Conservation (phyloP, 2,113 vertebrate genomes). For the Tringa solitaria region DNA sequence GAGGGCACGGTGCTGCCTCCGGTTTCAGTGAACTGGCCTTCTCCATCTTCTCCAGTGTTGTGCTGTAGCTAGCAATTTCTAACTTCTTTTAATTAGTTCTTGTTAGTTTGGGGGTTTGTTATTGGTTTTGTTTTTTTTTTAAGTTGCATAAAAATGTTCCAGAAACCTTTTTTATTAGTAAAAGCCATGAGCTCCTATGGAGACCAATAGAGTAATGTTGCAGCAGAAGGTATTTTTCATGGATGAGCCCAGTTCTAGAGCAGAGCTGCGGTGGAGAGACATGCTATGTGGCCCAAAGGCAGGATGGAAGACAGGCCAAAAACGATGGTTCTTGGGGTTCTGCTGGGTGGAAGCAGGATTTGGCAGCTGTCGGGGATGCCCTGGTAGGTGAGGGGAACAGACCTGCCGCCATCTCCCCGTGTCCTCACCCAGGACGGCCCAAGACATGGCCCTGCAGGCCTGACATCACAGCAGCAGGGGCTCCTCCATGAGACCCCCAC, state of each 20-base stretch:
- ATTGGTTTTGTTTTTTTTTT: background rate
- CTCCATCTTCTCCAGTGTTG: background rate
- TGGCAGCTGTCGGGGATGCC: rapidly evolving
- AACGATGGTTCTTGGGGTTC: rapidly evolving
- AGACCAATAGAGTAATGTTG: background rate
- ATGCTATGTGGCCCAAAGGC: rapidly evolving
- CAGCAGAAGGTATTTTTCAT: background rate
- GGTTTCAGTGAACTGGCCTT: background rate
- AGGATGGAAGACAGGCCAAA: background rate
- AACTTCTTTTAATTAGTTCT: background rate
- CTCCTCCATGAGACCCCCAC: rapidly evolving
- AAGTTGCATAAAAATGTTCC: background rate
- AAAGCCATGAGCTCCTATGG: background rate
- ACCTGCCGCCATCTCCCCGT: rapidly evolving
- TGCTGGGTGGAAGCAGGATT: background rate
- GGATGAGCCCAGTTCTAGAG: background rate
- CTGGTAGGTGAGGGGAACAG: rapidly evolving
- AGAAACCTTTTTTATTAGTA: background rate
- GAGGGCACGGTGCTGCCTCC: background rate
- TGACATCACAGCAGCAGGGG: rapidly evolving
- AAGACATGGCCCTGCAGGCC: rapidly evolving
- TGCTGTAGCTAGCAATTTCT: background rate
- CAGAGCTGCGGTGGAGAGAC: background rate
- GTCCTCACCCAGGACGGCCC: background rate
- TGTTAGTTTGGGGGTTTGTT: background rate